Evolutionary conservation across 2,113 vertebrate species (phyloP).

Genomic region (Mormoops blainvillei): DNA sequence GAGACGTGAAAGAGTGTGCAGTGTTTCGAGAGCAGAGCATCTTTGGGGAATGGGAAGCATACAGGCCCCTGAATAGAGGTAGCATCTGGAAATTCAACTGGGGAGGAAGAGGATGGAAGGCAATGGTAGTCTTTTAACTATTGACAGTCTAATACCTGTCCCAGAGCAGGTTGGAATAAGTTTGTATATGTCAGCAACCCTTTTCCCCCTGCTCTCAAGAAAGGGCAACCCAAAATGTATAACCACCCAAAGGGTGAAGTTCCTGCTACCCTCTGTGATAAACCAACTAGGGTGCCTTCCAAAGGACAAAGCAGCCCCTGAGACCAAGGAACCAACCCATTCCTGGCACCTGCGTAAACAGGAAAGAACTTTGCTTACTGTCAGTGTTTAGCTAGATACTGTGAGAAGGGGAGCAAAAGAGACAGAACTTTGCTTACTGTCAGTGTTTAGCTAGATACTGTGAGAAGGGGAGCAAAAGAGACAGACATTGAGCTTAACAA

Average conservation of each 20-base stretch:
- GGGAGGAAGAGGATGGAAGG: neutral
- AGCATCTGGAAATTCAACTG: neutral
- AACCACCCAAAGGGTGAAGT: neutral
- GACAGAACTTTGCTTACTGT: neutral
- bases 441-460: too few species aligned
- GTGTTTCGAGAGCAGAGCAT: neutral
- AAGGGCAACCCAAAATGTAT: neutral
- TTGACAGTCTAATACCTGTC: neutral
- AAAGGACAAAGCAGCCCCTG: neutral
- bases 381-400: too few species aligned
- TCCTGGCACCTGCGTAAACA: neutral
- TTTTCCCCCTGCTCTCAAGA: neutral
- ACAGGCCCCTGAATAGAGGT: neutral
- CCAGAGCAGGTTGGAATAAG: neutral
- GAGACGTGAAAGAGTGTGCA: accelerated
- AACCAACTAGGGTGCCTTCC: neutral
- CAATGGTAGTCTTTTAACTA: neutral
- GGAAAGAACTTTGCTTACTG: neutral
- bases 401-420: too few species aligned
- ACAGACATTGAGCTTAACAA: too few species aligned
- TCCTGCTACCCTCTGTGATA: neutral
- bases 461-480: too few species aligned
- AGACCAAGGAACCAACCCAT: neutral
- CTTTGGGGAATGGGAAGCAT: neutral
- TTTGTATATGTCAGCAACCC: neutral